These are phyloP conservation scores for Drosophila gunungcola DNA, from an alignment of 1,140 invertebrate species.

Conservation along the genomic window DNA sequence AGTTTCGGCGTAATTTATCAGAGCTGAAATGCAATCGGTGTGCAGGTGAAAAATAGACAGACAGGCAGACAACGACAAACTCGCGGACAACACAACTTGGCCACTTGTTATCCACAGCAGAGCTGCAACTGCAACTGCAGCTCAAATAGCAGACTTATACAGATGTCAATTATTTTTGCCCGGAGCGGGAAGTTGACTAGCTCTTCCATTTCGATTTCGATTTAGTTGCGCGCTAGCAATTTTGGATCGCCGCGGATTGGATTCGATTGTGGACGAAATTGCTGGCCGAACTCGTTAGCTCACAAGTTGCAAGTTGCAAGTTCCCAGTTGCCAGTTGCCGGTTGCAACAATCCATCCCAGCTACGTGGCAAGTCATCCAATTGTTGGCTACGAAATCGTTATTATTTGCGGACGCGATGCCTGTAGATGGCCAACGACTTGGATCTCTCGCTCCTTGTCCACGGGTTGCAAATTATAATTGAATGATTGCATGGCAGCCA, in stretches of 20 bases:
- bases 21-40: constrained; percentile 45
- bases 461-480: constrained; percentile 74
- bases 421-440: constrained; percentile 41
- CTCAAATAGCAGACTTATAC: constrained; percentile 71
- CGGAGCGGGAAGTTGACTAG: constrained; percentile 35
- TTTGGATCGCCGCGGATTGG: constrained; percentile 50
- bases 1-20: constrained; percentile 66
- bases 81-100: constrained; percentile 49
- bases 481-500: constrained; percentile 76
- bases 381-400: constrained; percentile 68
- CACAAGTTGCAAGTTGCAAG: constrained; percentile 40
- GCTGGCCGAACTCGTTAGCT: constrained; percentile 60
- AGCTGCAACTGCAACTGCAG: constrained; percentile 15
- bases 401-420: constrained; percentile 35
- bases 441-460: constrained; percentile 38
- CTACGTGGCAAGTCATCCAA: constrained; percentile 78
- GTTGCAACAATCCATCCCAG: constrained; percentile 60
- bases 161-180: constrained; percentile 81
- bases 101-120: constrained; percentile 65
- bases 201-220: constrained; percentile 48
- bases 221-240: constrained; percentile 59
- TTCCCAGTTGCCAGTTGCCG: constrained; percentile 33
- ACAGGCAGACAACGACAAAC: constrained; percentile 48
- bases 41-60: constrained; percentile 77
- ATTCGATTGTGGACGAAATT: constrained; percentile 58